Base-by-base conservation (phyloP, 64 coral and sea anemone species). In the Porites lutea region DNA sequence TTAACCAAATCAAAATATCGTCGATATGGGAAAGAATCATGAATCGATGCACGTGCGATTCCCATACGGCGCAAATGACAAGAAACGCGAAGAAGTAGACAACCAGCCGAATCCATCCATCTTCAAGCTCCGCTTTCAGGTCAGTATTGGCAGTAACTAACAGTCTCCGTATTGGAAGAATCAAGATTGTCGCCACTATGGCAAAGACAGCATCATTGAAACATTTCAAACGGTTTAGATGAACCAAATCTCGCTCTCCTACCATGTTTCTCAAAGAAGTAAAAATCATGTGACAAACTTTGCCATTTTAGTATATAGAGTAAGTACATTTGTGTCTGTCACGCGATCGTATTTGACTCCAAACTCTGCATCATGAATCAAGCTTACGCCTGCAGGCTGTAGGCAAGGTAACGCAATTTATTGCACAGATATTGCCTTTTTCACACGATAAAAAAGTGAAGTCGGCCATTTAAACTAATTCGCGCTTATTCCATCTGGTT, bases 131-230 rank as follows among this genome's bases (percentile, higher is more conserved):
- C 9, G 90, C 72, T 45, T 83, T 71, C 6, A 98, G 88, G 13
- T 67, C 58, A 63, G 68, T 15, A 8, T 65, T 23, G 62, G 57
- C 49, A 3, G 86, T 87, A 46, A 60, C 82, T 48, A 90, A 87
- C 54, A 96, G 66, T 52, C 90, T 96, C 13, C 97, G 94, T 15
- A 98, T 92, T 11, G 97, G 97, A 80, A 98, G 91, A 74, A 98
- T 96, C 21, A 98, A 59, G 50, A 98, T 98, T 64, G 97, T 98
- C 37, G 94, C 91, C 47, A 98, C 97, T 51, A 98, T 98, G 23
- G 97, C 87, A 84, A 95, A 96, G 23, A 98, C 90, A 14, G 96
- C 96, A 88, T 98, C 96, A 68, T 95, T 98, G 69, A 95, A 98
- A 21, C 71, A 90, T 95, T 98, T 95, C 57, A 98, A 75, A 23